Percentiles rank a stretch among this genome's conserved stretches.
Conservation (phyloP, 1,140 invertebrate genomes). For the Mactra quadrangularis region DNA sequence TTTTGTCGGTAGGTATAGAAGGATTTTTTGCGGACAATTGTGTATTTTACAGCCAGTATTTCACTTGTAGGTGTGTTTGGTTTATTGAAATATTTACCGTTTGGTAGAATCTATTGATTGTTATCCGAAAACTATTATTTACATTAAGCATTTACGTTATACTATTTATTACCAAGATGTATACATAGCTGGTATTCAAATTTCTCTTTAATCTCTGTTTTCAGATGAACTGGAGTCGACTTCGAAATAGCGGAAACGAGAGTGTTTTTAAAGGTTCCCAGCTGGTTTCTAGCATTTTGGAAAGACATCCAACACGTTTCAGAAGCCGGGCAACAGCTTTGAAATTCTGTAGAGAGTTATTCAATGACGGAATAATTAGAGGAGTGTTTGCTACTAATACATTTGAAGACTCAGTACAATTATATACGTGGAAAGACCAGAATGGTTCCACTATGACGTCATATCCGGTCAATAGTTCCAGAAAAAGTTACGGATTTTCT, state of each 20-base stretch:
- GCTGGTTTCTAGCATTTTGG: constrained; percentile 74
- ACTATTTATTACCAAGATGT: too few species aligned
- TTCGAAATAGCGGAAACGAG: constrained; percentile 60
- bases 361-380: constrained; percentile 74
- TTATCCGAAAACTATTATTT: too few species aligned
- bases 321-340: constrained; percentile 71
- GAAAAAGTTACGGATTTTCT: constrained; percentile 44
- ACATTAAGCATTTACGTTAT: too few species aligned
- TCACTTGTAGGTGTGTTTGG: too few species aligned
- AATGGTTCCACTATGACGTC: constrained; percentile 69
- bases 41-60: too few species aligned
- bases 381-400: constrained; percentile 72
- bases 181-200: too few species aligned
- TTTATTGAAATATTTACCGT: too few species aligned
- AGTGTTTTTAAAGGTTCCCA: constrained; percentile 77
- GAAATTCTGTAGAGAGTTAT: constrained; percentile 74
- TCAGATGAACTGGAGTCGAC: constrained; percentile 73
- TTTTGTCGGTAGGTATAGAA: too few species aligned
- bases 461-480: constrained; percentile 9
- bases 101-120: too few species aligned
- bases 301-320: constrained; percentile 71
- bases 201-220: constrained; percentile 32
- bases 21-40: too few species aligned
- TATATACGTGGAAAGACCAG: constrained; percentile 78
- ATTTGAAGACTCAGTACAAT: constrained; percentile 80